Evolutionary conservation across 2,888 invertebrate species (phyloP).

Genomic region (Leptopilina syphax): DNA sequence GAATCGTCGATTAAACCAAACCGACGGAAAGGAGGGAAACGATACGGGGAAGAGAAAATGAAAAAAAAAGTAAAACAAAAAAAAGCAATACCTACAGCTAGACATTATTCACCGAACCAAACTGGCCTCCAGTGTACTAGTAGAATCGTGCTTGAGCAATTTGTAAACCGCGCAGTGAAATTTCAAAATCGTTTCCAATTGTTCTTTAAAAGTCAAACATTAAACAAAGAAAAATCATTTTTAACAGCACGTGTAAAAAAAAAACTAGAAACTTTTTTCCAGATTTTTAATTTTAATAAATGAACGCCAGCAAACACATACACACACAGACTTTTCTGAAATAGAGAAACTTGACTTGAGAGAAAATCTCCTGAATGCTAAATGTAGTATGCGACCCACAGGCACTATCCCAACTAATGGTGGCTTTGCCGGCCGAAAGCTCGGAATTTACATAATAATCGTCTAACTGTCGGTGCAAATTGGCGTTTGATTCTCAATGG

Average conservation of each 20-base stretch:
- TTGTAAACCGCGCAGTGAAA: slow-evolving; percentile 29
- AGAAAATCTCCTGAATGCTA: slow-evolving; percentile 49
- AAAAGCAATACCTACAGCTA: neutral
- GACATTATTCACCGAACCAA: slow-evolving; percentile 41
- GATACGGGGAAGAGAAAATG: slow-evolving; percentile 26
- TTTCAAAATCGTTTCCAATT: slow-evolving; percentile 6
- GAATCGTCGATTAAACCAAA: slow-evolving; percentile 46
- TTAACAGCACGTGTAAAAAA: neutral
- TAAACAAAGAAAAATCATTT: neutral
- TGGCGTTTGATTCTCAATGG: slow-evolving; percentile 50
- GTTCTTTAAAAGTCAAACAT: neutral
- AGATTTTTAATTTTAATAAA: neutral
- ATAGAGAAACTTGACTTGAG: slow-evolving; percentile 41
- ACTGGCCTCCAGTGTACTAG: slow-evolving; percentile 38
- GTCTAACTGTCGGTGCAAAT: slow-evolving; percentile 51
- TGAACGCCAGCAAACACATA: neutral
- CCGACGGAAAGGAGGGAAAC: slow-evolving; percentile 35
- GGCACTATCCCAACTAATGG: slow-evolving; percentile 49
- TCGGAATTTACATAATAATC: slow-evolving; percentile 53
- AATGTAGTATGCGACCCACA: slow-evolving; percentile 48
- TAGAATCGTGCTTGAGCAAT: slow-evolving; percentile 19
- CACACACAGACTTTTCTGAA: neutral
- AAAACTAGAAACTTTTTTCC: neutral
- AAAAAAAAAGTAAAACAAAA: slow-evolving; percentile 36
- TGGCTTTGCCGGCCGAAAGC: slow-evolving; percentile 47